phyloP scores from a whole-genome alignment of 2,888 invertebrate genomes.

The Epicampocera succincta region DNA sequence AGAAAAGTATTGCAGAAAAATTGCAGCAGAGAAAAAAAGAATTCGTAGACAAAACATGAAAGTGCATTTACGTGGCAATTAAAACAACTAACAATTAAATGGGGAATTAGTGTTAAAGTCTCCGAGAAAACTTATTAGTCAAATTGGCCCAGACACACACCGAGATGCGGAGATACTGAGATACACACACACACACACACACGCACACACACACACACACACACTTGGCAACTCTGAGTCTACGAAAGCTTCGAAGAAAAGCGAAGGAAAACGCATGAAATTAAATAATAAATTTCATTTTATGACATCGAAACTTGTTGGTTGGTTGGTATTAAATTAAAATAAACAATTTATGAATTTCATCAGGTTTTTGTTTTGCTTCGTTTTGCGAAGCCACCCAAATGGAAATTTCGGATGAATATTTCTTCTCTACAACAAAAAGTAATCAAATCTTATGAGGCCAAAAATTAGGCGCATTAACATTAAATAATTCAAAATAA shows the following conservation, averaged over 20 bases:
- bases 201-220: neutral
- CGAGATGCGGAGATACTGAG: too few species aligned
- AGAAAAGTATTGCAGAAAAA: neutral
- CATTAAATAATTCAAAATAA: too few species aligned
- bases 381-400: constrained; percentile 1
- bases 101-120: constrained; percentile 64
- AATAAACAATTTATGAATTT: constrained; percentile 55
- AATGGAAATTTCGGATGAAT: neutral
- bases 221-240: neutral
- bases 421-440: neutral
- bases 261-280: constrained; percentile 55
- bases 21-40: constrained; percentile 20
- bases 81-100: constrained; percentile 64
- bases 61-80: constrained; percentile 68
- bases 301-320: constrained; percentile 63
- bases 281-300: constrained; percentile 68
- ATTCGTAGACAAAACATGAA: constrained; percentile 61
- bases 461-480: too few species aligned
- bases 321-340: constrained; percentile 59
- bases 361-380: constrained; percentile 29
- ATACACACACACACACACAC: too few species aligned
- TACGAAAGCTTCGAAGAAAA: neutral
- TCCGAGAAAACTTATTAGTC: constrained; percentile 61
- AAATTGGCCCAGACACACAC: constrained; percentile 31
- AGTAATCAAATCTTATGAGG: too few species aligned